These are phyloP conservation scores for Carassius auratus DNA, from an alignment of 2,113 vertebrate species.

Conservation along the genomic window DNA sequence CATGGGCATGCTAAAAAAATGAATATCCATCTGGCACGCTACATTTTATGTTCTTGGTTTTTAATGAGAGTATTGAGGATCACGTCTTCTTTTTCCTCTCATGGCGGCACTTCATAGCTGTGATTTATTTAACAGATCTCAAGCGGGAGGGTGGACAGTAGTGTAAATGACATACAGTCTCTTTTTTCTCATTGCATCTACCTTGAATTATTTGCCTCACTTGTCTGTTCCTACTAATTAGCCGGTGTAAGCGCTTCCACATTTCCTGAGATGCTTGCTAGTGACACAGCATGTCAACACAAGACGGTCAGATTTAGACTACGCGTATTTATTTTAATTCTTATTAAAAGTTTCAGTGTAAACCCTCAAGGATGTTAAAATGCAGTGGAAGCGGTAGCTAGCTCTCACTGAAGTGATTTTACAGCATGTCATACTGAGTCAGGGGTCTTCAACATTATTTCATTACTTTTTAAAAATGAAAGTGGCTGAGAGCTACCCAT, in stretches of 20 bases:
- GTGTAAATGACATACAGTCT: slow-evolving; percentile 8
- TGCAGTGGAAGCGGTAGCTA: background rate
- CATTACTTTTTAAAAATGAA: too few relatives aligned
- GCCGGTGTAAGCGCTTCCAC: background rate
- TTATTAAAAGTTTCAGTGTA: background rate
- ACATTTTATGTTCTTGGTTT: background rate
- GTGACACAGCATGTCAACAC: background rate
- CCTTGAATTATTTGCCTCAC: slow-evolving; percentile 30
- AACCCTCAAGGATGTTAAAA: background rate
- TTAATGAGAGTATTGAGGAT: background rate
- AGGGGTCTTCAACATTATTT: too few relatives aligned
- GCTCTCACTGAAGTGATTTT: background rate
- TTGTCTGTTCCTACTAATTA: background rate
- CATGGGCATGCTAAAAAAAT: slow-evolving; percentile 10
- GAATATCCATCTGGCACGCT: slow-evolving; percentile 39
- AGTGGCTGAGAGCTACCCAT: too few relatives aligned
- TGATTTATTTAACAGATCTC: slow-evolving; percentile 29
- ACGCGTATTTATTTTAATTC: background rate
- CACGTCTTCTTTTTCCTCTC: background rate
- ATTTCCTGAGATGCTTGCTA: background rate
- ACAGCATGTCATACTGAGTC: too few relatives aligned
- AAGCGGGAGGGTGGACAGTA: background rate
- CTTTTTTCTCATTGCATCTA: background rate
- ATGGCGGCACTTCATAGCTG: background rate
- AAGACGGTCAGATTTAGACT: background rate